Evolutionary conservation across 2,113 vertebrate species (phyloP).

Genomic region (Dromiciops gliroides): DNA sequence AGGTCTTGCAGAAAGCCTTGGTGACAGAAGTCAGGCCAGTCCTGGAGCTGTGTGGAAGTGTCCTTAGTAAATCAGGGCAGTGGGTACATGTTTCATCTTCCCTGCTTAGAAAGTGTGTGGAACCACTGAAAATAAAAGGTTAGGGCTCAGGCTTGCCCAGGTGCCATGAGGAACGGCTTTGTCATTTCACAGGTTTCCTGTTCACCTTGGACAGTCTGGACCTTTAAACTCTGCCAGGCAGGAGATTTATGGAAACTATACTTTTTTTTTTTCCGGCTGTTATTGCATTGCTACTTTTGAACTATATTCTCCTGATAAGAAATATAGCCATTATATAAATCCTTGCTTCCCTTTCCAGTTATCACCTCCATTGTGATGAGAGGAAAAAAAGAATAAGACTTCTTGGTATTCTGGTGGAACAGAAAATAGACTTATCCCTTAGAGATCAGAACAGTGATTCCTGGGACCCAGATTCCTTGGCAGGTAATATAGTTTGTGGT

Average conservation of each 20-base stretch:
- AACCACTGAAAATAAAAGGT: not conserved
- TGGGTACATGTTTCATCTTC: not conserved
- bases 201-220: not conserved
- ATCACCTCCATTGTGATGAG: not conserved
- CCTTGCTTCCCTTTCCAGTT: accelerated
- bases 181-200: not conserved
- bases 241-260: not conserved
- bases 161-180: not conserved
- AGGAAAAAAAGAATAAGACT: not conserved
- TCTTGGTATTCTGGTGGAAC: not conserved
- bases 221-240: not conserved
- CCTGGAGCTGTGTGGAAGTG: not conserved
- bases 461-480: not conserved
- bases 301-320: not conserved
- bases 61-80: not conserved
- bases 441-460: not conserved
- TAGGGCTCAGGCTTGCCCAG: not conserved
- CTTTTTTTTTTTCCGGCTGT: not conserved
- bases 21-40: not conserved
- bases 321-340: not conserved
- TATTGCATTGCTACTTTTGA: constrained; percentile 38
- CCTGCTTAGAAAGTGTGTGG: not conserved
- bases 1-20: not conserved
- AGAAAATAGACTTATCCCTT: accelerated
- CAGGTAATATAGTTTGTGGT: constrained; percentile 5